These are phyloP conservation scores for Marronus borbonicus DNA, from an alignment of 2,888 invertebrate genomes.

Conservation along the genomic window DNA sequence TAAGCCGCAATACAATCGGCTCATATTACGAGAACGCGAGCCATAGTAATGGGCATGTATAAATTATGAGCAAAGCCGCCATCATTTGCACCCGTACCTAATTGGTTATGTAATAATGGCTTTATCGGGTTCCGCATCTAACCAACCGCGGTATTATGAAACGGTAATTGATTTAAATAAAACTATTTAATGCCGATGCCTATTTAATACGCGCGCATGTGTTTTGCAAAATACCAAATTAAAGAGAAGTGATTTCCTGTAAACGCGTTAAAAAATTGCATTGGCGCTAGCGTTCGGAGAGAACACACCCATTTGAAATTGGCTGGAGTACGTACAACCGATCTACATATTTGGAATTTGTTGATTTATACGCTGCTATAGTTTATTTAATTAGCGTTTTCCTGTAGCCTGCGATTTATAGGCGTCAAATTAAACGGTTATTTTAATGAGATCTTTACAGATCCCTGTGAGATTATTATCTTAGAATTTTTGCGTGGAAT, in stretches of 20 bases:
- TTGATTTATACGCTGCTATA: neutral
- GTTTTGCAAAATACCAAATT: no score
- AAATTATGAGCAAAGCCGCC: neutral
- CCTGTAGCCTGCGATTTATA: neutral
- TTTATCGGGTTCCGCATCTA: constrained; percentile 13
- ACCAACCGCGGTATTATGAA: neutral
- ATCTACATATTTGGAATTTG: constrained; percentile 10
- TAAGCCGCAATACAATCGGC: neutral
- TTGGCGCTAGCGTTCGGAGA: no score
- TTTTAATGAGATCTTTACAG: no score
- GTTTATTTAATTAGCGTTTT: neutral
- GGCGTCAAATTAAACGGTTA: no score
- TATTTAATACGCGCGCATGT: no score
- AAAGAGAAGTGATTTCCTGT: no score
- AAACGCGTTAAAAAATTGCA: no score
- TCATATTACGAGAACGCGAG: neutral
- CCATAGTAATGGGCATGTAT: neutral
- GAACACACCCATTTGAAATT: no score
- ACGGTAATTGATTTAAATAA: constrained; percentile 9
- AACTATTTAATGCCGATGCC: no score
- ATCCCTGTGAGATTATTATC: neutral
- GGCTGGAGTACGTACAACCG: neutral
- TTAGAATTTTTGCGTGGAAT: neutral
- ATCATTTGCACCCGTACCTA: constrained; percentile 2
- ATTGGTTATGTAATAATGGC: constrained; percentile 6